phyloP scores from a whole-genome alignment of 2,113 vertebrate genomes.

The Amphilophus citrinellus region DNA sequence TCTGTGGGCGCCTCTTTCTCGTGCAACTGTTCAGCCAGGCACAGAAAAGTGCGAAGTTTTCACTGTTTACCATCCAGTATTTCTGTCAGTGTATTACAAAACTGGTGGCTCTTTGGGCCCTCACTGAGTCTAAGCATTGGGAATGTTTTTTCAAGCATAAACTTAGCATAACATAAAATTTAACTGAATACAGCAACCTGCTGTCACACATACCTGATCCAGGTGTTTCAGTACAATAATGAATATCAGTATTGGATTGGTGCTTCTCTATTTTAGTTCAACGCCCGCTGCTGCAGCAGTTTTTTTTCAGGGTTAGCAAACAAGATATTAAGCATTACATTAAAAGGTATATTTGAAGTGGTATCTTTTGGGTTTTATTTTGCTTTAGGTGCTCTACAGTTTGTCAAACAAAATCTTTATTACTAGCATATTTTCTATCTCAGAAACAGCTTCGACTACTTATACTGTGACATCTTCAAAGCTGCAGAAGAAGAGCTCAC shows the following conservation, averaged over 20 bases:
- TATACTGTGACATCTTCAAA: not conserved
- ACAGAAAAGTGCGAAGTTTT: not conserved
- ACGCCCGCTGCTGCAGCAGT: not conserved
- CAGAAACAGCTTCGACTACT: not conserved
- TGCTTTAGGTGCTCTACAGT: accelerated
- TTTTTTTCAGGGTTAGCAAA: not conserved
- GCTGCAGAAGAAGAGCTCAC: not conserved
- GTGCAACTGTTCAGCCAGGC: too few species aligned
- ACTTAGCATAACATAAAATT: accelerated
- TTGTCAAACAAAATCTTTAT: not conserved
- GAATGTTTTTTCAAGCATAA: not conserved
- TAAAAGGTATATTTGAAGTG: not conserved
- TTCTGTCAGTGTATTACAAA: too few species aligned
- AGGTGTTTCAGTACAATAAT: not conserved
- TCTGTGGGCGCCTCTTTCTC: too few species aligned
- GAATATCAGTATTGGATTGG: not conserved
- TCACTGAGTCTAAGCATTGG: not conserved
- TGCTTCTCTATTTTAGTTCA: not conserved
- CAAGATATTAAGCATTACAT: not conserved
- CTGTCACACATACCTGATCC: not conserved
- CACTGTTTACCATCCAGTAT: too few species aligned
- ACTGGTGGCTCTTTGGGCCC: not conserved
- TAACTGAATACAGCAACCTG: not conserved
- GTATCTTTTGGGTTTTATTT: not conserved
- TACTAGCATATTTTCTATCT: not conserved